Evolutionary conservation across 2,113 vertebrate genomes (phyloP).

Genomic region (Onychostruthus taczanowskii): DNA sequence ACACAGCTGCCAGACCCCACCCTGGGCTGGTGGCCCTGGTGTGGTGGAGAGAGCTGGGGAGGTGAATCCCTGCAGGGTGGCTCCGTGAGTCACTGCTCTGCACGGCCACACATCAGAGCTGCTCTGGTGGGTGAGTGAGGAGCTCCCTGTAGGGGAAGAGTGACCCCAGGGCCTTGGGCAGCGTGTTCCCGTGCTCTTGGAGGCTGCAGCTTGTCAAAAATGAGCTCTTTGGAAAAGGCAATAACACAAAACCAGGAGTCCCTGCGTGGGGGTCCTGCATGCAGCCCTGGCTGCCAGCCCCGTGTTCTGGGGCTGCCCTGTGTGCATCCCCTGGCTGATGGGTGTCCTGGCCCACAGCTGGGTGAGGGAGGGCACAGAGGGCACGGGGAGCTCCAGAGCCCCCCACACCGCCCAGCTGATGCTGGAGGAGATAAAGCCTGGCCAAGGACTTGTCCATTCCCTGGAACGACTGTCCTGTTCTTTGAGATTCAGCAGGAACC

Average conservation of each 20-base stretch:
- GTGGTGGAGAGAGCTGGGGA: neutral
- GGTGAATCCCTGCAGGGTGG: fast-evolving
- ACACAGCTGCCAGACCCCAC: neutral
- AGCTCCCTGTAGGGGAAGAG: neutral
- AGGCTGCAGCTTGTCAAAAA: neutral
- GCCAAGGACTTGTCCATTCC: neutral
- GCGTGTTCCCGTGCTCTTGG: fast-evolving
- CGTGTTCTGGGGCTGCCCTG: fast-evolving
- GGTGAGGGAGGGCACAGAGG: neutral
- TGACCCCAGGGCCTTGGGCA: neutral
- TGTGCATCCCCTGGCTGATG: neutral
- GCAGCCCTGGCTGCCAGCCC: neutral
- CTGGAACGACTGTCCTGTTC: fast-evolving
- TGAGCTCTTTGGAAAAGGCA: neutral
- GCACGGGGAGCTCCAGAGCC: fast-evolving
- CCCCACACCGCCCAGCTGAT: too few relatives aligned
- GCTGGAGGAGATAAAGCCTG: neutral
- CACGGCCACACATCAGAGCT: neutral
- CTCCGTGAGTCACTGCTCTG: neutral
- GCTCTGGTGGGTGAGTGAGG: neutral
- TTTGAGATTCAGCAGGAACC: neutral
- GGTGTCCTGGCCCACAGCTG: neutral
- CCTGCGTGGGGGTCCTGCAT: neutral
- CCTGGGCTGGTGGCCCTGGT: fast-evolving
- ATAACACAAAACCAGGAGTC: fast-evolving